Percentiles rank a stretch among this genome's conserved stretches.
Evolutionary conservation across 2,888 invertebrate species (phyloP).

Genomic region (Melinopterus prodromus): DNA sequence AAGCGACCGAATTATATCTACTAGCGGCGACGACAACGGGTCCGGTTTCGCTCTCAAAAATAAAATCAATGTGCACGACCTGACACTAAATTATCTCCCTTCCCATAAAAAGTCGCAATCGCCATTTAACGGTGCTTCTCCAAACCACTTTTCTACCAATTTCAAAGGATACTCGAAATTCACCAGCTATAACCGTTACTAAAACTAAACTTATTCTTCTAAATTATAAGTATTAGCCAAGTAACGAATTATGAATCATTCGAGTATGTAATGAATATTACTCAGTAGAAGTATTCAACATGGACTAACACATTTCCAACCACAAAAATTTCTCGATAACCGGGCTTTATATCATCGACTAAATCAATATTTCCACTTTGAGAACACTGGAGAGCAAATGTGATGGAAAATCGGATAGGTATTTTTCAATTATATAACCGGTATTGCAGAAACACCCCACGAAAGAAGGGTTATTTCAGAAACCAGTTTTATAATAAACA

Average conservation of each 20-base stretch:
- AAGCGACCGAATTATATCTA: constrained; percentile 25
- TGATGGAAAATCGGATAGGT: neutral
- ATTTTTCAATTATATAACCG: neutral
- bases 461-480: neutral
- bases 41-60: constrained; percentile 19
- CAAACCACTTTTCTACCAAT: no score
- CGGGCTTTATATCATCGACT: neutral
- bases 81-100: constrained; percentile 13
- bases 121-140: no score
- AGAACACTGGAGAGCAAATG: neutral
- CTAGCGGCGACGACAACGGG: neutral
- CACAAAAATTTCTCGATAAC: no score
- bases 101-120: no score
- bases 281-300: no score
- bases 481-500: neutral
- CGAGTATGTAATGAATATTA: no score
- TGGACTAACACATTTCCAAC: no score
- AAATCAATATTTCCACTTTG: neutral
- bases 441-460: neutral
- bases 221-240: no score
- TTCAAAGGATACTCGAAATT: no score
- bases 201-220: no score
- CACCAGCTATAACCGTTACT: no score
- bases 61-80: constrained; percentile 33
- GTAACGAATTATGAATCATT: no score